phyloP scores from a whole-genome alignment of 2,797 vertebrate genomes.

The Sebastiscus tertius region DNA sequence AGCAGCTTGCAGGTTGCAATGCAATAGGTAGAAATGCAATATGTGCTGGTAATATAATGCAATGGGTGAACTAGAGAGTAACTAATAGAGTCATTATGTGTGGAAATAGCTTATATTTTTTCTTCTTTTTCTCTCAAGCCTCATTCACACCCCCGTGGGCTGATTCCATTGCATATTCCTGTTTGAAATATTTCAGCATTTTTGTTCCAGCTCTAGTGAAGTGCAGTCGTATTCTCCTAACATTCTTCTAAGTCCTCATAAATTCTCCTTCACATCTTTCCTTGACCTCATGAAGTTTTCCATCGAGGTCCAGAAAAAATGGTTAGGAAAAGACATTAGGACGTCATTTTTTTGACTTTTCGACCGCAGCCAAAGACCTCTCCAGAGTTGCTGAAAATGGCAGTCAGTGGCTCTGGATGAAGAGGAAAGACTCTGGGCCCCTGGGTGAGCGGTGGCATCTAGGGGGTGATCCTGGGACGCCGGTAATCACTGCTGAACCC shows the following conservation, averaged over 20 bases:
- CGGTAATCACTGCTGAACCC: background rate
- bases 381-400: too few species aligned
- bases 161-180: background rate
- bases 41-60: background rate
- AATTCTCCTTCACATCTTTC: too few species aligned
- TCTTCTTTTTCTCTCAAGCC: background rate
- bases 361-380: too few species aligned
- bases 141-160: background rate
- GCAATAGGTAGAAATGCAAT: background rate
- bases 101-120: background rate
- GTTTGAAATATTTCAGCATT: constrained; percentile 10
- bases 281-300: too few species aligned
- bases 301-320: too few species aligned
- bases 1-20: background rate
- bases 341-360: too few species aligned
- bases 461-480: background rate
- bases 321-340: too few species aligned
- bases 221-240: too few species aligned
- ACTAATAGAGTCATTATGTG: background rate
- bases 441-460: background rate
- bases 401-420: background rate
- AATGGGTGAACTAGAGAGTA: background rate
- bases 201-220: background rate
- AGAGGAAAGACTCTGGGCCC: background rate
- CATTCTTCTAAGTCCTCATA: too few species aligned